Evolutionary conservation across 1,140 invertebrate species (phyloP).

Genomic region (Megalonaias nervosa): DNA sequence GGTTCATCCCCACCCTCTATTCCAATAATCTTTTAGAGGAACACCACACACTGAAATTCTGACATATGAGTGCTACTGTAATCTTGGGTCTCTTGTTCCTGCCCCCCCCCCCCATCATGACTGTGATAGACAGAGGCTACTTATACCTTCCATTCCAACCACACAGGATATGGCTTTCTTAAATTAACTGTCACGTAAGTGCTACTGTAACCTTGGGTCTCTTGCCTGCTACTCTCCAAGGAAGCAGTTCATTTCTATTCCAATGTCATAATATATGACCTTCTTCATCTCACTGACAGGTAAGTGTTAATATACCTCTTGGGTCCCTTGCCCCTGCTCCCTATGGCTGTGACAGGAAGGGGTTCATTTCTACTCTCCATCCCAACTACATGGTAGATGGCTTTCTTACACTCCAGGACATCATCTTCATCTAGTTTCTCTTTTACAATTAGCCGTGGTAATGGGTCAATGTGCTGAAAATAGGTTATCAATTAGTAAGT

Average conservation of each 20-base stretch:
- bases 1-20: too few species aligned
- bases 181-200: neutral
- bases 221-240: constrained; percentile 74
- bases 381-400: constrained; percentile 86
- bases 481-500: neutral
- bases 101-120: too few species aligned
- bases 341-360: constrained; percentile 78
- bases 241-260: constrained; percentile 73
- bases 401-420: constrained; percentile 89
- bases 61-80: too few species aligned
- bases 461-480: constrained; percentile 84
- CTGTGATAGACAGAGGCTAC: too few species aligned
- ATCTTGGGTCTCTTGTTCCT: too few species aligned
- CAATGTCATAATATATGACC: too few species aligned
- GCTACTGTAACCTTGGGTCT: constrained; percentile 68
- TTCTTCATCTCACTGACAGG: neutral
- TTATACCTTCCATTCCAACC: too few species aligned
- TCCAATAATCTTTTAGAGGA: too few species aligned
- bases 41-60: too few species aligned
- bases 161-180: too few species aligned
- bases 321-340: constrained; percentile 73
- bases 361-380: constrained; percentile 89
- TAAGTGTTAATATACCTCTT: constrained; percentile 62
- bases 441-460: constrained; percentile 85
- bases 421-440: constrained; percentile 89